Evolutionary conservation across 1,140 invertebrate species (phyloP), one percentile per base, ranked within the genome.

Genomic region (Proales similis): DNA sequence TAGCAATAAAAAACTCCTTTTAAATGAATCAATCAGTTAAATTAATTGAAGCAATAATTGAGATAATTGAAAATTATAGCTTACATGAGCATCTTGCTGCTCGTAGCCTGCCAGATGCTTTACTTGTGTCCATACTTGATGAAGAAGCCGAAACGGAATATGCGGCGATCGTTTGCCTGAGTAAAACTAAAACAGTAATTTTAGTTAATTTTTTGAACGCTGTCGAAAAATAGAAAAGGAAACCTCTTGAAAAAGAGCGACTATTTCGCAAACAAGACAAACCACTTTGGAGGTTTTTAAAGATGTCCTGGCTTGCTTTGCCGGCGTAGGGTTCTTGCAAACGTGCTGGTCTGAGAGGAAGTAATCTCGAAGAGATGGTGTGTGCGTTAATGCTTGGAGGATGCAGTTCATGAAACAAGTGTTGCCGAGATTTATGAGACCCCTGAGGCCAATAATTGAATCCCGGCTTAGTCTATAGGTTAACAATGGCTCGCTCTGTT

Each of bases 381-480:
- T 96, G 70, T 97, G 92, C 43, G 90, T 90, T 62, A 98, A 72
- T 1, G 88, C 86, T 79, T 97, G 93, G 6, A 96, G 84, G 69
- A 96, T 93, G 71, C 89, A 92, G 74, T 94, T 97, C 88, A 97
- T 94, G 73, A 96, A 97, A 77, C 93, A 98, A 1, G 94, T 96
- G 65, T 90, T 90, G n/a, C 93, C 92, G 66, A 97, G 78, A 78
- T 98, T 98, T 65, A 95, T 85, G 20, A 97, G 79, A 2, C 93
- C 93, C 64, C 92, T 79, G 26, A 94, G 74, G 30, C 90, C 83
- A 69, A 42, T 48, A 62, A 67, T 48, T 9, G 30, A 63, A n/a
- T 42, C n/a, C 17, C 27, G n/a, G n/a, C 33, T 46, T 17, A 30
- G 12, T 45, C n/a, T 46, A 42, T 24, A 46, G 1, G 27, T 14